Percentiles rank a stretch among this genome's conserved stretches.
Evolutionary conservation across 2,797 vertebrate species (phyloP).

Genomic region (Microchirus variegatus): DNA sequence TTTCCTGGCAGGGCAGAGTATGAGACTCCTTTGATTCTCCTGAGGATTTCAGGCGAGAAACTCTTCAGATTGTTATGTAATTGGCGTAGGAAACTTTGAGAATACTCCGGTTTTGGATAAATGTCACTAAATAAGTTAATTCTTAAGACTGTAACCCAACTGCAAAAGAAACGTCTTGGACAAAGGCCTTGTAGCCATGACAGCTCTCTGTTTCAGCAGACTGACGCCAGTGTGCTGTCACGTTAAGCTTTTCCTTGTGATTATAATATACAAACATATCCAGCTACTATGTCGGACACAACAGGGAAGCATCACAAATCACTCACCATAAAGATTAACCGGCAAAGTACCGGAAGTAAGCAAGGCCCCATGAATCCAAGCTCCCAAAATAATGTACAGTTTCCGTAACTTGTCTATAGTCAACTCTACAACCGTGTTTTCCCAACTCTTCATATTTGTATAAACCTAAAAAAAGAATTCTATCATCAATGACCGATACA

Average conservation of each 20-base stretch:
- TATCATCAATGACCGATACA: constrained; percentile 1
- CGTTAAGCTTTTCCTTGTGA: constrained; percentile 1
- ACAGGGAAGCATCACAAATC: too few relatives aligned
- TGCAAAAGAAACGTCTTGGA: too few relatives aligned
- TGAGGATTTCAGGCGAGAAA: too few relatives aligned
- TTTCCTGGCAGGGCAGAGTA: too few relatives aligned
- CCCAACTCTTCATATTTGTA: not conserved
- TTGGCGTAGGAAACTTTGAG: too few relatives aligned
- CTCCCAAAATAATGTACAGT: too few relatives aligned
- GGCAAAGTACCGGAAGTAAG: not conserved
- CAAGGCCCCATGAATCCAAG: not conserved
- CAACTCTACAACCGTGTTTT: not conserved
- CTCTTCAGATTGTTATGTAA: too few relatives aligned
- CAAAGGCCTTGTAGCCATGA: not conserved
- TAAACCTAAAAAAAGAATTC: not conserved
- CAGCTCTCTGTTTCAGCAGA: not conserved
- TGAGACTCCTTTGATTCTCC: too few relatives aligned
- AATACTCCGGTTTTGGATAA: not conserved
- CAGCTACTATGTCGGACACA: not conserved
- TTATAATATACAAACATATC: constrained; percentile 7
- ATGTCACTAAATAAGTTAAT: not conserved
- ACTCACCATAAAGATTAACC: not conserved
- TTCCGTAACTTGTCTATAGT: not conserved
- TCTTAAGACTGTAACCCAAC: not conserved
- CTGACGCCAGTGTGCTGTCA: constrained; percentile 8